Evolutionary conservation across 2,113 vertebrate genomes (phyloP).

Genomic region (Echinops telfairi): DNA sequence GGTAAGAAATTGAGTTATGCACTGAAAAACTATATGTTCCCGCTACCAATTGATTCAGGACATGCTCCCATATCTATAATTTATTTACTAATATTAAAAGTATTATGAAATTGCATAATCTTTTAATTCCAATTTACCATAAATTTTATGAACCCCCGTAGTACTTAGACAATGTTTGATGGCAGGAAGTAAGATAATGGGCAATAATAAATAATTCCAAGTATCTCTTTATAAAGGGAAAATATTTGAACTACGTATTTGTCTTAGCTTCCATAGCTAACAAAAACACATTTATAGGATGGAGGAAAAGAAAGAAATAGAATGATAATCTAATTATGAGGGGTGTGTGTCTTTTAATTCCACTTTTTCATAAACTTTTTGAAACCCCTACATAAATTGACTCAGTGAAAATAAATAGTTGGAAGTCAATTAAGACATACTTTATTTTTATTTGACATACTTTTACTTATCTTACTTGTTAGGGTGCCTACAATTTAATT

Average conservation of each 20-base stretch:
- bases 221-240: not conserved
- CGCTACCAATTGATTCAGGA: not conserved
- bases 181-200: not conserved
- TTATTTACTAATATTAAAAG: no score
- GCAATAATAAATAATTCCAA: not conserved
- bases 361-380: no score
- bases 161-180: not conserved
- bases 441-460: not conserved
- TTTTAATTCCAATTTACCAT: no score
- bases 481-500: not conserved
- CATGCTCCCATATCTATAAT: no score
- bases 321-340: accelerated
- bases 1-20: not conserved
- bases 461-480: not conserved
- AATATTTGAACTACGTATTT: not conserved
- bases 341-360: no score
- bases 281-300: not conserved
- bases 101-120: no score
- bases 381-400: not conserved
- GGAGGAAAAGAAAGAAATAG: not conserved
- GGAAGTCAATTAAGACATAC: not conserved
- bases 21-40: not conserved
- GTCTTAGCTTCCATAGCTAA: not conserved
- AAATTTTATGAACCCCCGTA: no score
- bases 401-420: not conserved